phyloP scores from a whole-genome alignment of 2,888 invertebrate genomes.

The Drosophila anomelani region DNA sequence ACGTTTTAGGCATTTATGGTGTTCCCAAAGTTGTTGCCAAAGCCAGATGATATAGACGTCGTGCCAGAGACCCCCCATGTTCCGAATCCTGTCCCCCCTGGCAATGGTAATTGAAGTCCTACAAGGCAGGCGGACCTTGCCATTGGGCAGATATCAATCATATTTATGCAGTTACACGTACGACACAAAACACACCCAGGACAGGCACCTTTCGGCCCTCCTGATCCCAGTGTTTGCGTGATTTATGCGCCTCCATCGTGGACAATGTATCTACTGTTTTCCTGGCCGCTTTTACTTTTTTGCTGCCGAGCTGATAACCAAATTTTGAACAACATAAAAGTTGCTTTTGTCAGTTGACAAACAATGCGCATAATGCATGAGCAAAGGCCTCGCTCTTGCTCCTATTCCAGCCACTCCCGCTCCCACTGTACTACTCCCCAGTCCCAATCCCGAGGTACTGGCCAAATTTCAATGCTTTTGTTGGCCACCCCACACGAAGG shows the following conservation, averaged over 20 bases:
- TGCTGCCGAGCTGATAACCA: constrained; percentile 40
- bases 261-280: constrained; percentile 2
- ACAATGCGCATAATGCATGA: constrained; percentile 79
- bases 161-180: constrained; percentile 64
- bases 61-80: neutral
- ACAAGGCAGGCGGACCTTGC: constrained; percentile 9
- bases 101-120: constrained; percentile 51
- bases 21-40: constrained; percentile 28
- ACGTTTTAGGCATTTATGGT: constrained; percentile 48
- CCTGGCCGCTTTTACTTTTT: neutral
- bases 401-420: neutral
- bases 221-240: constrained; percentile 19
- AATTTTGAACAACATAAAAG: constrained; percentile 68
- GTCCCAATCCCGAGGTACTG: constrained; percentile 16
- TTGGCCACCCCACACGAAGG: constrained; percentile 16
- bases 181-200: constrained; percentile 17
- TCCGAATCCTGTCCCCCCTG: neutral
- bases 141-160: constrained; percentile 59
- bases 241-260: constrained; percentile 33
- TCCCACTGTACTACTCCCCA: neutral
- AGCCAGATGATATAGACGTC: constrained; percentile 34
- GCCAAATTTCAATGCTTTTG: constrained; percentile 65
- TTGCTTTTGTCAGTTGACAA: constrained; percentile 77
- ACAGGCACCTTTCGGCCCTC: constrained; percentile 31
- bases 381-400: neutral